Conservation (phyloP, 2,888 invertebrate species). For the Ctena decussata region DNA sequence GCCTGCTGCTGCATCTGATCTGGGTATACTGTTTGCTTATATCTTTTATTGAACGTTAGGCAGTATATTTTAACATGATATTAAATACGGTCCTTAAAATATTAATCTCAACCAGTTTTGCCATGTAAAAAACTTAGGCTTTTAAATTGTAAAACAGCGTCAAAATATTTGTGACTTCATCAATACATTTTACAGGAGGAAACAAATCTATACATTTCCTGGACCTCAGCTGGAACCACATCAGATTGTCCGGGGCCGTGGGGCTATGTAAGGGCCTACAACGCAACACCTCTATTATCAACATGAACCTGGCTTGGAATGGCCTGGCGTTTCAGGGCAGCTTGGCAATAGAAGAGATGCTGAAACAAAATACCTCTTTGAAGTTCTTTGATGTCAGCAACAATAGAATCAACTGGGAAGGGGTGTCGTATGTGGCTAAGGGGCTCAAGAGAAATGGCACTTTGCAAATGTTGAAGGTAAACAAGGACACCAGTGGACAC, state of each 20-base stretch:
- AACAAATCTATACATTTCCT: conserved; percentile 74
- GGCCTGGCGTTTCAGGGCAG: conserved; percentile 84
- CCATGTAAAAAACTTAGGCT: too few relatives aligned
- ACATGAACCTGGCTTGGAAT: conserved; percentile 84
- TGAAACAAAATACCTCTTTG: conserved; percentile 80
- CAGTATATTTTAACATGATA: too few relatives aligned
- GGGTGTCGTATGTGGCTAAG: conserved; percentile 79
- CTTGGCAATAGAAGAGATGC: conserved; percentile 80
- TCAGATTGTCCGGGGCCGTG: conserved; percentile 82
- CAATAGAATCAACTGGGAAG: conserved; percentile 86
- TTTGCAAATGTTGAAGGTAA: conserved; percentile 82
- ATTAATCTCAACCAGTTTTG: too few relatives aligned
- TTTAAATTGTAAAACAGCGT: too few relatives aligned
- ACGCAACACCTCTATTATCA: conserved; percentile 72
- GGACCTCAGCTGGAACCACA: conserved; percentile 85
- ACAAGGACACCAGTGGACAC: too few relatives aligned
- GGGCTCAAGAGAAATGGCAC: conserved; percentile 80
- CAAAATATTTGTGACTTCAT: too few relatives aligned
- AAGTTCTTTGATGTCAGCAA: conserved; percentile 81
- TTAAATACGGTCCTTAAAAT: too few relatives aligned
- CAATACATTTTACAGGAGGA: conserved; percentile 62
- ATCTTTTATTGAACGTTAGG: too few relatives aligned
- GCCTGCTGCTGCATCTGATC: too few relatives aligned
- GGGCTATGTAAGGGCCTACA: conserved; percentile 82
- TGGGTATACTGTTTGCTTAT: too few relatives aligned